A percentile compares a stretch with the other conserved stretches of the same genome.
Evolutionary conservation across 2,888 invertebrate species (phyloP).

Genomic region (Hirtodrosophila confusa): DNA sequence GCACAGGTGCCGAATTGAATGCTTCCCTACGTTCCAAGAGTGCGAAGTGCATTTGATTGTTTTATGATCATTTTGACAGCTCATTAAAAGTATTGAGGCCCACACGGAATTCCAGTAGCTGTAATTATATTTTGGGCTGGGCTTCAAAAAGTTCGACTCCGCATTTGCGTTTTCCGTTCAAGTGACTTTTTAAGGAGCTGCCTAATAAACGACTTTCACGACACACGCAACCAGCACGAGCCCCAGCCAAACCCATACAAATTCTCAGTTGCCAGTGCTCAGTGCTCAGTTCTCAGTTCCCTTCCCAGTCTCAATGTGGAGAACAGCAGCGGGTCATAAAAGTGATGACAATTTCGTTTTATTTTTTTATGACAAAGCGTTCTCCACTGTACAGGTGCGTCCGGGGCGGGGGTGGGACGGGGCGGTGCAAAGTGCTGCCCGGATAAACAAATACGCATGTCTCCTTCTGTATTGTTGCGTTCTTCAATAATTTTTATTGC

Average conservation of each 20-base stretch:
- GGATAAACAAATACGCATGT: conserved; percentile 36
- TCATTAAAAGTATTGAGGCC: conserved; percentile 60
- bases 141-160: conserved; percentile 3
- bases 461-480: conserved; percentile 41
- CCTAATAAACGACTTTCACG: conserved; percentile 74
- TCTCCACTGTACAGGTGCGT: conserved; percentile 53
- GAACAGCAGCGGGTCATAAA: conserved; percentile 66
- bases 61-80: conserved; percentile 79
- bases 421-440: not conserved
- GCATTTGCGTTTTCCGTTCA: conserved; percentile 56
- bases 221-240: conserved; percentile 56
- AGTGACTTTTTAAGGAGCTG: conserved; percentile 68
- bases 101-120: conserved; percentile 39
- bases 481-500: conserved; percentile 66
- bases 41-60: conserved; percentile 75
- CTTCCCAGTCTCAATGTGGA: conserved; percentile 23
- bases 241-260: conserved; percentile 11
- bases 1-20: conserved; percentile 3
- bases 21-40: conserved; percentile 23
- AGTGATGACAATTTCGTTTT: conserved; percentile 77
- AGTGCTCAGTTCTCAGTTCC: conserved; percentile 10
- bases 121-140: conserved; percentile 7
- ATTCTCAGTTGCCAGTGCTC: not conserved
- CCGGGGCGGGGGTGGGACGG: conserved; percentile 5
- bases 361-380: conserved; percentile 69